phyloP scores from a whole-genome alignment of 2,797 vertebrate species.

The Coregonus ussuriensis region DNA sequence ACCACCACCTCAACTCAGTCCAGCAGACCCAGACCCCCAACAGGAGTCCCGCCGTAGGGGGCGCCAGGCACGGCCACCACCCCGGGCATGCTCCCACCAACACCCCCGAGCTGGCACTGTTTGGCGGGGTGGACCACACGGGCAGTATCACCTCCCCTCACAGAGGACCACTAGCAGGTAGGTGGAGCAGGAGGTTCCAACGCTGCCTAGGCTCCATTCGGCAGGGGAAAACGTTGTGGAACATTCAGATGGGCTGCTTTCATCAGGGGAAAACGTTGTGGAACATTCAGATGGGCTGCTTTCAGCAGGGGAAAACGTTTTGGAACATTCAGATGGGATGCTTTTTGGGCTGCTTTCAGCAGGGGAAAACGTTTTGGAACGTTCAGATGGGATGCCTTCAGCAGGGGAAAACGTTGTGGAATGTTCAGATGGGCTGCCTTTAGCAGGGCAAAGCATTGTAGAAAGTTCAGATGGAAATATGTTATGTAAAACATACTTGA shows the following conservation, averaged over 20 bases:
- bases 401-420: no score
- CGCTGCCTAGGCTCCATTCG: background rate
- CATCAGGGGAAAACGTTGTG: background rate
- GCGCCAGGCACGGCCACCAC: conserved; percentile 77
- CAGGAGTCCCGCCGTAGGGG: conserved; percentile 80
- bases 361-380: background rate
- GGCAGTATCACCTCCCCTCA: conserved; percentile 88
- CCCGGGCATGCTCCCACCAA: conserved; percentile 77
- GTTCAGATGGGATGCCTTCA: background rate
- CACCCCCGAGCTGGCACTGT: conserved; percentile 85
- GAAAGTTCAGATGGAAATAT: background rate
- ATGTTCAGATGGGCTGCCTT: no score
- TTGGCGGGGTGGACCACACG: conserved; percentile 88
- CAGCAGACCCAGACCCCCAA: conserved; percentile 87
- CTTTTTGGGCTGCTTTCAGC: background rate
- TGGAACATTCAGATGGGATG: no score
- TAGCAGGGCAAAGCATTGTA: background rate
- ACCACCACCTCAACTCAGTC: conserved; percentile 78
- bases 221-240: background rate
- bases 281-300: no score
- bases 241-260: background rate
- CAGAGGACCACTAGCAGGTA: conserved; percentile 76
- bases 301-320: background rate
- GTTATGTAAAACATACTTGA: background rate
- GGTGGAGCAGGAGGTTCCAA: background rate